Evolutionary conservation across 2,797 vertebrate genomes (phyloP), one percentile per base, ranked within the genome.

Genomic region (Capromys pilorides): DNA sequence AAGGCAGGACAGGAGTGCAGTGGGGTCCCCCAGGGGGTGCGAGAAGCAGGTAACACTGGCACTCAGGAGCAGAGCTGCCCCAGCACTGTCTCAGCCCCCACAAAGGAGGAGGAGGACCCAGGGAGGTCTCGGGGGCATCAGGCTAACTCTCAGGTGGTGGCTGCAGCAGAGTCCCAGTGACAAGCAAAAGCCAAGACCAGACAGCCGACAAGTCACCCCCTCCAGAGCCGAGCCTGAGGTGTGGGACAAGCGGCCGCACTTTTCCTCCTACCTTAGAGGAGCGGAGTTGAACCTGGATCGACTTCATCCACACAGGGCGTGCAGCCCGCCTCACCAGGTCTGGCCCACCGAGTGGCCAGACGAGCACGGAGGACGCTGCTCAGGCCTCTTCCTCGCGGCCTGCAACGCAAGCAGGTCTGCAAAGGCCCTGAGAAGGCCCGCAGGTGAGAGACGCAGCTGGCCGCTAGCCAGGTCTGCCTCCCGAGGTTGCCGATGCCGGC

Each of bases 371-470:
- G 91, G 88, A 51, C 26, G n/a, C 59, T n/a, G 24, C 14, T 26
- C 3, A 11, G 62, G 11, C 18, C 22, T 62, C 79, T 79, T 80
- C 67, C 78, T 75, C 54, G 21, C 86, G 73, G 54, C 41, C 87
- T 94, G 57, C 86, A 83, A n/a, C 14, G 49, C 51, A 59, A 24
- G 67, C 86, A 51, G 13, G 36, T 26, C 45, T 75, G 11, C 69
- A 78, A 75, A 95, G 7, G 11, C 54, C 92, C 89, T 73, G 86
- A 91, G 54, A 94, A 93, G 49, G 59, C 41, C 18, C 66, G 6
- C 31, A 26, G 45, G 64, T 2, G 54, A 83, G 75, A 81, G 64
- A 6, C 33, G 45, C 19, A 6, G 84, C 41, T 84, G 31, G 49
- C n/a, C 33, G n/a, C 66, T 84, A 51, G 21, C 67, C 49, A 82